These are phyloP conservation scores for Eriocheir sinensis DNA, from an alignment of 1,140 invertebrate genomes.

Conservation along the genomic window DNA sequence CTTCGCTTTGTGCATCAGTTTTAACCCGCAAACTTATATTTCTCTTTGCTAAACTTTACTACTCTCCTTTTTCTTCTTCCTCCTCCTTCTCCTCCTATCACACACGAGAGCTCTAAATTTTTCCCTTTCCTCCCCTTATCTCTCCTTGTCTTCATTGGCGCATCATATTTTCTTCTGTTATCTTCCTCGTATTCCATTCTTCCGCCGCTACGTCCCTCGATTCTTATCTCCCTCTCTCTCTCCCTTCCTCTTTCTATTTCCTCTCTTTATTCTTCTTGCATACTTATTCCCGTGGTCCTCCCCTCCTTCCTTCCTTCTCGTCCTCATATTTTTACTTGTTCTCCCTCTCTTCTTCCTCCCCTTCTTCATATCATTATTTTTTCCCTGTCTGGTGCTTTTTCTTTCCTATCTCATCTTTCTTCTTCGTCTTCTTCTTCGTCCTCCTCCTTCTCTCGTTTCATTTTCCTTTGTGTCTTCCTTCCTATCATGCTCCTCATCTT, in stretches of 20 bases:
- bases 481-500: no score
- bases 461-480: no score
- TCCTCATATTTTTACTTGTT: neutral
- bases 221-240: neutral
- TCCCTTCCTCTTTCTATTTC: no score
- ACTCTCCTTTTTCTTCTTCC: no score
- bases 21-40: no score
- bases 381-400: neutral
- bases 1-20: no score
- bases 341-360: neutral
- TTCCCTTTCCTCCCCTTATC: neutral
- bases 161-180: slow-evolving; percentile 4
- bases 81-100: neutral
- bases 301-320: neutral
- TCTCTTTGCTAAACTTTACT: no score
- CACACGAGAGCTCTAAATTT: neutral
- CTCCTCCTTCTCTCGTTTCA: no score
- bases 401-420: neutral
- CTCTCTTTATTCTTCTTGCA: no score
- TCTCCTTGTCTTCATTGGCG: neutral
- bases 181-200: neutral
- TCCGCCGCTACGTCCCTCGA: neutral
- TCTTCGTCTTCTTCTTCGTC: neutral
- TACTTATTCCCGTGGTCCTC: no score
- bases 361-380: neutral